Conservation (phyloP, 2,888 invertebrate genomes). For the Synergus gifuensis region DNA sequence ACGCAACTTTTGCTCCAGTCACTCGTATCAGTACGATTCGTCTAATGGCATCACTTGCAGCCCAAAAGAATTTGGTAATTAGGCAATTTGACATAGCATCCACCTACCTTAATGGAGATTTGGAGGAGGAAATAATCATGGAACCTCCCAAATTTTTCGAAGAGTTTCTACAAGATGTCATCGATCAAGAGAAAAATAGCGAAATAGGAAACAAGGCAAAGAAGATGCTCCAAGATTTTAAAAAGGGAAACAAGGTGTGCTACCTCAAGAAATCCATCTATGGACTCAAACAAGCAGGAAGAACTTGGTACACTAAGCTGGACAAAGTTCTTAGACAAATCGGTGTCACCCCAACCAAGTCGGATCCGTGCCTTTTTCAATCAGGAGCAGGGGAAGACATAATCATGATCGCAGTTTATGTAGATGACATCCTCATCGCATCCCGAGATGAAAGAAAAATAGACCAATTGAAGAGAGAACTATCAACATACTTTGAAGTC, state of each 20-base stretch:
- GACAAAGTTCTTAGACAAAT: constrained; percentile 33
- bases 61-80: constrained; percentile 51
- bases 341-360: constrained; percentile 31
- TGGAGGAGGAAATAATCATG: constrained; percentile 52
- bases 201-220: neutral
- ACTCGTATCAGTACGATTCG: constrained; percentile 55
- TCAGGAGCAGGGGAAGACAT: constrained; percentile 46
- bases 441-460: constrained; percentile 50
- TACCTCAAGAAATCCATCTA: constrained; percentile 46
- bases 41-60: constrained; percentile 55
- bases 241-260: constrained; percentile 44
- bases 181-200: neutral
- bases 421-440: constrained; percentile 61
- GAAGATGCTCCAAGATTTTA: neutral
- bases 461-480: constrained; percentile 41
- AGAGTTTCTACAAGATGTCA: neutral
- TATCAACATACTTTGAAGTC: constrained; percentile 43
- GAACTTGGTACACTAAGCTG: constrained; percentile 44
- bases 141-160: neutral
- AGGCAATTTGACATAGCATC: constrained; percentile 59
- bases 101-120: constrained; percentile 58
- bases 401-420: constrained; percentile 57
- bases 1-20: constrained; percentile 49
- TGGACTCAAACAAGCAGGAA: constrained; percentile 47
- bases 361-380: constrained; percentile 56